phyloP scores from a whole-genome alignment of 2,888 invertebrate species.

The Oligia fasciuncula region DNA sequence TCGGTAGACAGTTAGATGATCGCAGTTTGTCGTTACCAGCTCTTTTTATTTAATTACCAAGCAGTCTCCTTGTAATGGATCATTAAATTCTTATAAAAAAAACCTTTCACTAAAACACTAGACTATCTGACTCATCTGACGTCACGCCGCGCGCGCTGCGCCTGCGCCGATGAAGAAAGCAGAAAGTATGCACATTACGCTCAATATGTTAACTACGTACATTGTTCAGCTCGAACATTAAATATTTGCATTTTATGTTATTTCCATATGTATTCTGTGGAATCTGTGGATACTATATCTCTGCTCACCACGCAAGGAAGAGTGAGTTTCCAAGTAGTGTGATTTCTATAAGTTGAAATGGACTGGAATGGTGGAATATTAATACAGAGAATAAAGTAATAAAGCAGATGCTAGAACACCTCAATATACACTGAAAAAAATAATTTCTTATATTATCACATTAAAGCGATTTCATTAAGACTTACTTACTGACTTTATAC shows the following conservation, averaged over 20 bases:
- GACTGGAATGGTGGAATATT: too few relatives aligned
- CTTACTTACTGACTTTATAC: too few relatives aligned
- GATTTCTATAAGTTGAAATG: not conserved
- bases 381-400: not conserved
- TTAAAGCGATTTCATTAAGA: too few relatives aligned
- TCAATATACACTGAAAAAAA: not conserved
- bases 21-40: too few relatives aligned
- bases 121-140: slow-evolving; percentile 44
- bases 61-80: slow-evolving; percentile 27
- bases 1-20: not conserved
- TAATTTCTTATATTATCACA: too few relatives aligned
- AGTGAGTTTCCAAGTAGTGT: slow-evolving; percentile 3
- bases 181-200: slow-evolving; percentile 61
- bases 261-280: slow-evolving; percentile 35
- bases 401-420: not conserved
- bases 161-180: slow-evolving; percentile 61
- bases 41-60: not conserved
- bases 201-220: slow-evolving; percentile 55
- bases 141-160: slow-evolving; percentile 53
- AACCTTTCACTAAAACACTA: slow-evolving; percentile 61
- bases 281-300: slow-evolving; percentile 28
- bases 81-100: slow-evolving; percentile 26
- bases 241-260: slow-evolving; percentile 55
- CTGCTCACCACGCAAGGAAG: slow-evolving; percentile 41
- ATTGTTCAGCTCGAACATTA: slow-evolving; percentile 42